These are phyloP conservation scores for Felis catus DNA, from an alignment of 2,113 vertebrate genomes.

Conservation along the genomic window DNA sequence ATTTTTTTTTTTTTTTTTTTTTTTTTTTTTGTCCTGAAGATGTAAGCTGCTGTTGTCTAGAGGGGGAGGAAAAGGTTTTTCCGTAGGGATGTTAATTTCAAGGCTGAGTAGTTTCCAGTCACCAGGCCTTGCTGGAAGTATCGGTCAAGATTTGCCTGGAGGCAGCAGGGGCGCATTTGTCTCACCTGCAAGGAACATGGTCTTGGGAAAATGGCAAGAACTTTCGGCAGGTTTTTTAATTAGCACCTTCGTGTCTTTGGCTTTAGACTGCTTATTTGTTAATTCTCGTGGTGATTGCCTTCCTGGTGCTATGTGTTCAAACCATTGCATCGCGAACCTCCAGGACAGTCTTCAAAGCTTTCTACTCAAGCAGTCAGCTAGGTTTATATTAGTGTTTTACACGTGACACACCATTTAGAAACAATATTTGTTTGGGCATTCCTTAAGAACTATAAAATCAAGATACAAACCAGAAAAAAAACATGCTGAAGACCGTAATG, in stretches of 20 bases:
- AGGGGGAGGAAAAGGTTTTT: slow-evolving; percentile 69
- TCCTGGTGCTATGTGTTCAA: slow-evolving; percentile 25
- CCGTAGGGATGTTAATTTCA: slow-evolving; percentile 86
- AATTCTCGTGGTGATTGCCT: slow-evolving; percentile 50
- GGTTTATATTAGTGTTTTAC: slow-evolving; percentile 74
- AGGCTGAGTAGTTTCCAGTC: slow-evolving; percentile 83
- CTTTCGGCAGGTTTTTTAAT: slow-evolving; percentile 69
- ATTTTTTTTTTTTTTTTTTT: slow-evolving; percentile 37
- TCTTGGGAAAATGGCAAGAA: slow-evolving; percentile 65
- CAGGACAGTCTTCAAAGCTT: slow-evolving; percentile 35
- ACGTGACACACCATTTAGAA: slow-evolving; percentile 72
- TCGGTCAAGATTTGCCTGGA: slow-evolving; percentile 81
- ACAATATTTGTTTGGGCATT: slow-evolving; percentile 82
- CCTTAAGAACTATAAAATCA: slow-evolving; percentile 77
- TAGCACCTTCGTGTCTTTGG: slow-evolving; percentile 55
- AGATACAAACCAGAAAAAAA: slow-evolving; percentile 75
- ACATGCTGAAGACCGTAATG: slow-evolving; percentile 37
- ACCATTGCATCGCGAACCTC: slow-evolving; percentile 55
- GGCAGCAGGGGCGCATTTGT: slow-evolving; percentile 77
- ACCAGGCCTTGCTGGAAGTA: slow-evolving; percentile 82
- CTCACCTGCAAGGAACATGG: slow-evolving; percentile 80
- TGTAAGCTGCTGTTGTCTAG: slow-evolving; percentile 79
- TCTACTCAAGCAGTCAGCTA: slow-evolving; percentile 74
- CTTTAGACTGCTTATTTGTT: slow-evolving; percentile 58
- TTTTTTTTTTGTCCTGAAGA: slow-evolving; percentile 73